Evolutionary conservation across 1,140 invertebrate species (phyloP).

Genomic region (Acromyrmex echinatior): DNA sequence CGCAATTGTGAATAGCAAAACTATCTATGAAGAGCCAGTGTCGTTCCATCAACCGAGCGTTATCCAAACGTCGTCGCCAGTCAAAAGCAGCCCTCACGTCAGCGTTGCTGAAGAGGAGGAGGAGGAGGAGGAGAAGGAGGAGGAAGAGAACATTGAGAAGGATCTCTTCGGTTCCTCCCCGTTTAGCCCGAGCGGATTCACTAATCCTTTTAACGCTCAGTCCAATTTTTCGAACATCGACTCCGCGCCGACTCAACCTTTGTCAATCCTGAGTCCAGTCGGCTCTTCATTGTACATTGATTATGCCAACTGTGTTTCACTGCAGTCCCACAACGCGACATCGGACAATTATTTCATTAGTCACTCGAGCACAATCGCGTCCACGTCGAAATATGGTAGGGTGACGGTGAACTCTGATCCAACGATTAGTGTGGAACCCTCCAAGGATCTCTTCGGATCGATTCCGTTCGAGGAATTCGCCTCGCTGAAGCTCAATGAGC

Average conservation of each 20-base stretch:
- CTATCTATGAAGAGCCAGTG: neutral
- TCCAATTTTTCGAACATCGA: constrained; percentile 49
- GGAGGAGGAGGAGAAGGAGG: too few species aligned
- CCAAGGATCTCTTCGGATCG: constrained; percentile 89
- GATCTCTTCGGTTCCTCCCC: constrained; percentile 88
- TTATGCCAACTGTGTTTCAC: neutral
- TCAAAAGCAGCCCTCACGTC: neutral
- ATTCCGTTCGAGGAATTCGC: constrained; percentile 88
- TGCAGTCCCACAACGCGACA: constrained; percentile 12
- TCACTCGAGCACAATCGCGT: constrained; percentile 41
- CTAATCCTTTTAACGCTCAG: constrained; percentile 80
- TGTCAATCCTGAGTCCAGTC: constrained; percentile 37
- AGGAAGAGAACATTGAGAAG: constrained; percentile 68
- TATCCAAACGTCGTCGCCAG: neutral
- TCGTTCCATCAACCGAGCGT: neutral
- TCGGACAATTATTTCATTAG: constrained; percentile 14
- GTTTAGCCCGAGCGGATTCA: constrained; percentile 83
- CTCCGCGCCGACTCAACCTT: neutral
- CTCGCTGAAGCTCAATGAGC: constrained; percentile 75
- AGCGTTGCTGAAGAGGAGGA: neutral
- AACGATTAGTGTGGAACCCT: constrained; percentile 49
- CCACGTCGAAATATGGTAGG: constrained; percentile 71
- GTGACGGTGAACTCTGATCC: constrained; percentile 60
- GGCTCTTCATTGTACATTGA: constrained; percentile 37
- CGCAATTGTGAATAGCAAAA: neutral